Percentiles rank a stretch among this genome's conserved stretches.
Evolutionary conservation across 2,888 invertebrate species (phyloP).

Genomic region (Scelioninae gen. 2): DNA sequence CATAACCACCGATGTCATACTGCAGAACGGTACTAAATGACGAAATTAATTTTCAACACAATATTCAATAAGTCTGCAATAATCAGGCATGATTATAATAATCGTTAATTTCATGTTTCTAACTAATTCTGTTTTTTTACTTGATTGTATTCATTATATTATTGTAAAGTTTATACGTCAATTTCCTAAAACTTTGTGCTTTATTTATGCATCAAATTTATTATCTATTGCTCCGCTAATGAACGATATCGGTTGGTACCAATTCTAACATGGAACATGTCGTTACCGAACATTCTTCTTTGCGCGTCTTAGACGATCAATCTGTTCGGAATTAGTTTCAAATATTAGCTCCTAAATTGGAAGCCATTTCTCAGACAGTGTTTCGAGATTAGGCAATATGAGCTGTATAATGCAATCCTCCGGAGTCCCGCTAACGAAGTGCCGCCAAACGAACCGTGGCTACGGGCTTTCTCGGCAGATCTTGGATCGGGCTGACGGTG

Average conservation of each 20-base stretch:
- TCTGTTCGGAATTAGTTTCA: constrained; percentile 46
- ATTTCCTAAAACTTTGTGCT: too few species aligned
- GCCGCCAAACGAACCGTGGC: constrained; percentile 58
- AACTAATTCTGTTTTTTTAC: too few species aligned
- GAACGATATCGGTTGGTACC: too few species aligned
- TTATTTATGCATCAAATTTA: too few species aligned
- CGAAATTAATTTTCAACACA: too few species aligned
- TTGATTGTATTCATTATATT: too few species aligned
- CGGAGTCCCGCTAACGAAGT: constrained; percentile 48
- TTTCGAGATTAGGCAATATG: constrained; percentile 57
- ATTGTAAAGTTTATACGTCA: too few species aligned
- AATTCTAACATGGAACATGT: background rate
- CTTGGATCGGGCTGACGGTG: constrained; percentile 46
- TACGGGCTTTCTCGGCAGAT: constrained; percentile 57
- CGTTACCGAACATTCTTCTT: constrained; percentile 16
- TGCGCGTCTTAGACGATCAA: constrained; percentile 39
- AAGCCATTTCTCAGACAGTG: constrained; percentile 54
- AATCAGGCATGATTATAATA: too few species aligned
- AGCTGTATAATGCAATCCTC: constrained; percentile 54
- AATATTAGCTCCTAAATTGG: constrained; percentile 52
- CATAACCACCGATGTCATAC: too few species aligned
- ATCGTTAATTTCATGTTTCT: too few species aligned
- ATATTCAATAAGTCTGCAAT: too few species aligned
- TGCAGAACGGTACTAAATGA: background rate
- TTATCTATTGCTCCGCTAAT: too few species aligned